Evolutionary conservation across 2,797 vertebrate genomes (phyloP), one percentile per base, ranked within the genome.

Genomic region (Rhinella marina): DNA sequence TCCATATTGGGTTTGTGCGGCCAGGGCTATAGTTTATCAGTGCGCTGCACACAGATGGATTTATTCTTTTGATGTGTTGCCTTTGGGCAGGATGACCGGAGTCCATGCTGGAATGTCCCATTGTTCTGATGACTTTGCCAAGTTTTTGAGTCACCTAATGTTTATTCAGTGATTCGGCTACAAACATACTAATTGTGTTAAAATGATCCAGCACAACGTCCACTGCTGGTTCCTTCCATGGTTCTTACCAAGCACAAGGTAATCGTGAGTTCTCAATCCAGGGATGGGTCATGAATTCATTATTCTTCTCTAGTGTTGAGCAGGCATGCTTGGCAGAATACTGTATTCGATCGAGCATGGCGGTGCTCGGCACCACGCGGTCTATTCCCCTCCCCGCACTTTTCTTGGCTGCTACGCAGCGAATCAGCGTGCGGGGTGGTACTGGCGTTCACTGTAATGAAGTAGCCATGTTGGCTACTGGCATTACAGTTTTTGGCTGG

Each of bases 41-140:
- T 25, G 13, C 54, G n/a, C 25, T 25, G 73, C 73, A 77, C 73
- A 77, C 73, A 77, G 73, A 8, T 6, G 73, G 73, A 23, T n/a
- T 75, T 52, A 77, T 77, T n/a, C 25, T n/a, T 3, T 8, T 54
- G 21, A 54, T 77, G 73, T 25, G 54, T 7, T 54, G 50, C 73
- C 73, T 14, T n/a, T 52, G 73, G 73, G 50, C 50, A 77, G 73
- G 73, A 77, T 77, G 73, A 77, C 48, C 25, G 13, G 73, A 25
- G 16, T 6, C 73, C 13, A 11, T 9, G 23, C 12, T 54, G 73
- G 48, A 77, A 25, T 16, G 48, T 50, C 32, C 73, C 21, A 7
- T 54, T 16, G 50, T 77, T 13, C n/a, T 16, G 73, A 23, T 77
- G 73, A 25, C 48, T 2, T 77, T 77, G 73, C 73, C 73, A 77